A percentile compares a stretch with the other conserved stretches of the same genome.
phyloP scores from a whole-genome alignment of 2,888 invertebrate species.

The Macaria notata region DNA sequence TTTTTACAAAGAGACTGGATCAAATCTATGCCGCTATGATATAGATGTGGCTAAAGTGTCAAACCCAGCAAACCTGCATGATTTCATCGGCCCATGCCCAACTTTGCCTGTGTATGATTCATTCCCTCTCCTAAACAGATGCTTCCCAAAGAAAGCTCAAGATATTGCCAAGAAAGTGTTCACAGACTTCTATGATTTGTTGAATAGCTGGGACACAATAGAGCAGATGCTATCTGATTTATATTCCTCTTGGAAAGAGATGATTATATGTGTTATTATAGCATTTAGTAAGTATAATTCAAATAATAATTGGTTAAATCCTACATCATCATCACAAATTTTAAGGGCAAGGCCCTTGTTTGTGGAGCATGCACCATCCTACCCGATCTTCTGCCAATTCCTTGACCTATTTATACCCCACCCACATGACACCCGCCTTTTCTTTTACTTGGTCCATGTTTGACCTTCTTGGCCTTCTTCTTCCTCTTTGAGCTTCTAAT shows the following conservation, averaged over 20 bases:
- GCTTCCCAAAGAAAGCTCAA: conserved; percentile 89
- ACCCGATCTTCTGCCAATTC: no score
- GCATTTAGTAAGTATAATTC: conserved; percentile 86
- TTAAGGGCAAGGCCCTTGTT: no score
- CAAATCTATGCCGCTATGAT: conserved; percentile 90
- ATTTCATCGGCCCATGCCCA: conserved; percentile 89
- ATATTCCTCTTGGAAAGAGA: conserved; percentile 93
- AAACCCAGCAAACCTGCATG: conserved; percentile 60
- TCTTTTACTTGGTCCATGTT: no score
- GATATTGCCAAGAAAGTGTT: conserved; percentile 85
- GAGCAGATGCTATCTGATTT: conserved; percentile 95
- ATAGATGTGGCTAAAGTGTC: conserved; percentile 81
- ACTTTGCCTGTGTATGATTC: conserved; percentile 89
- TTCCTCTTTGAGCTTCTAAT: no score
- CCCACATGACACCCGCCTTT: no score
- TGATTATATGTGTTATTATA: conserved; percentile 89
- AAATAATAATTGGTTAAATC: not conserved
- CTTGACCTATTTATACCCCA: no score
- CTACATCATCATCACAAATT: no score
- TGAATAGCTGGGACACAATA: conserved; percentile 94
- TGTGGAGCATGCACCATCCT: no score
- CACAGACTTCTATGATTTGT: conserved; percentile 88
- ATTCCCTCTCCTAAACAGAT: conserved; percentile 91
- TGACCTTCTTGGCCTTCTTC: no score
- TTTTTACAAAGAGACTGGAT: conserved; percentile 88